Evolutionary conservation across 2,888 invertebrate species (phyloP).

Genomic region (Piscicola geometra): DNA sequence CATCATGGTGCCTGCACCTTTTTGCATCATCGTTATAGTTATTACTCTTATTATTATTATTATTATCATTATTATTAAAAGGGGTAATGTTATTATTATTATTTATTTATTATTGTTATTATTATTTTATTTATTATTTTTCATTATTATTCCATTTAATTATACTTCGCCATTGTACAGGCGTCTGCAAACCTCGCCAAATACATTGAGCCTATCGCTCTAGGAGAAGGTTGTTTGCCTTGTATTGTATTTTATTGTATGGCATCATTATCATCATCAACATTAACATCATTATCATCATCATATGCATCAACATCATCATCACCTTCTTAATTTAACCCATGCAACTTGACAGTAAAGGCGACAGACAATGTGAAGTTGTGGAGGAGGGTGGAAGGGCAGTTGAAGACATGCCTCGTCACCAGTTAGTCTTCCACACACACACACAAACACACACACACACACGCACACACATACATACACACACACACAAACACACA

Average conservation of each 20-base stretch:
- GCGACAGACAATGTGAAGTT: conserved; percentile 66
- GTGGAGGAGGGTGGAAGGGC: conserved; percentile 75
- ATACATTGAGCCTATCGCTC: conserved; percentile 74
- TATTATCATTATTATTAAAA: no score
- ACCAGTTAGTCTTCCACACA: background rate
- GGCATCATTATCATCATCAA: no score
- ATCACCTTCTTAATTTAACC: background rate
- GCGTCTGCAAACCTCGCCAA: conserved; percentile 62
- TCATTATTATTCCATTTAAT: no score
- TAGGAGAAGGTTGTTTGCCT: conserved; percentile 58
- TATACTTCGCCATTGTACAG: no score
- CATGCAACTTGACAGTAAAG: conserved; percentile 55
- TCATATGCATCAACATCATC: no score
- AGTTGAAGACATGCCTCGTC: conserved; percentile 65
- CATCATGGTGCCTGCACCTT: conserved; percentile 68
- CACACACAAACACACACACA: background rate
- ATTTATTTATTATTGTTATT: no score
- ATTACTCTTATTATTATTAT: no score
- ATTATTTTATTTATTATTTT: no score
- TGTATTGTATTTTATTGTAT: no score
- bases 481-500: conserved; percentile 7
- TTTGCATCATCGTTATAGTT: no score
- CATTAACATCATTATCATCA: no score
- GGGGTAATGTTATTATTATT: no score
- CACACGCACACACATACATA: conserved; percentile 3